phyloP scores from a whole-genome alignment of 2,113 vertebrate genomes.

The Chrysochloris asiatica region DNA sequence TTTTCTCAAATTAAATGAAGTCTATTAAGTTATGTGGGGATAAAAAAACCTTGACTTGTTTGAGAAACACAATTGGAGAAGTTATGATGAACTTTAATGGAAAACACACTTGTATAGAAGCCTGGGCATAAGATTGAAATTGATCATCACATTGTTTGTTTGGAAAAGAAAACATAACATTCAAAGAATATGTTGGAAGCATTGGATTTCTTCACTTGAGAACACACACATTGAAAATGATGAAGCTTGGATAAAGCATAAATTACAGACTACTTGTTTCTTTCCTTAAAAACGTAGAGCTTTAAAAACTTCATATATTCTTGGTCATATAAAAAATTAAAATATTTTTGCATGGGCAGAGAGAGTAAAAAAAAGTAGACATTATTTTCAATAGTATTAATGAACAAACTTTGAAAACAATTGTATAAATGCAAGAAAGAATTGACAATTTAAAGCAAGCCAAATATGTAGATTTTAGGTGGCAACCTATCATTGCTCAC shows the following conservation, averaged over 20 bases:
- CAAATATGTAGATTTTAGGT: conserved; percentile 47
- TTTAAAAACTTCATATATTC: conserved; percentile 58
- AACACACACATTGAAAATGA: conserved; percentile 80
- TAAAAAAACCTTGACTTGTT: conserved; percentile 79
- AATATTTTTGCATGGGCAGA: conserved; percentile 45
- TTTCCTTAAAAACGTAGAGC: conserved; percentile 50
- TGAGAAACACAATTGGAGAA: conserved; percentile 75
- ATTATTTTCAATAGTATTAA: conserved; percentile 1
- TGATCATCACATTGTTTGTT: conserved; percentile 81
- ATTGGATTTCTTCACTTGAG: conserved; percentile 75
- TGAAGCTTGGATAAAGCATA: conserved; percentile 55
- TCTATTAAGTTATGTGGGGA: conserved; percentile 59
- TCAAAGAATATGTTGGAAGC: conserved; percentile 75
- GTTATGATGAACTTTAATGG: conserved; percentile 79
- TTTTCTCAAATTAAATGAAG: conserved; percentile 76
- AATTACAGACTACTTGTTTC: conserved; percentile 56
- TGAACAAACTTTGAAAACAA: conserved; percentile 61
- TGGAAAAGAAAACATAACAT: conserved; percentile 79
- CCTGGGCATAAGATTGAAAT: conserved; percentile 74
- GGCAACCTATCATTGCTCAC: conserved; percentile 47
- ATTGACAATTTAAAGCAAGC: conserved; percentile 31
- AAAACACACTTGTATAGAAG: conserved; percentile 78
- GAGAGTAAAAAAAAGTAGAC: conserved; percentile 13
- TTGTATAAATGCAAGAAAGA: conserved; percentile 45
- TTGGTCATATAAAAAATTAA: conserved; percentile 33